phyloP scores from a whole-genome alignment of 2,797 vertebrate species.

The Manis crassicaudata region DNA sequence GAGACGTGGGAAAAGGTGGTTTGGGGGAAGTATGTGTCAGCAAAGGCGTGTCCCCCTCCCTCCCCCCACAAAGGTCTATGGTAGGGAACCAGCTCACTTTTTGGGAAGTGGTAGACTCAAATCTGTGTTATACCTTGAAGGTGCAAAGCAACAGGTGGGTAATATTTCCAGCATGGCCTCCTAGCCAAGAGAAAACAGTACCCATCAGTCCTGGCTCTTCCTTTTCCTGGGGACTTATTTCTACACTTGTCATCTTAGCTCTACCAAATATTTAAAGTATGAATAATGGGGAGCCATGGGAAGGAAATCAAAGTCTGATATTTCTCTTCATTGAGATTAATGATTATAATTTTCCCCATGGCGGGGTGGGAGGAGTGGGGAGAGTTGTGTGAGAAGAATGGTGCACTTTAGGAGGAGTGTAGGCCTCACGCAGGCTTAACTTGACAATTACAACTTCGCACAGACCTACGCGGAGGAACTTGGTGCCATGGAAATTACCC shows the following conservation, averaged over 20 bases:
- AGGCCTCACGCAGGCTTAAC: constrained; percentile 19
- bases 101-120: neutral
- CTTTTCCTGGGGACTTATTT: constrained; percentile 34
- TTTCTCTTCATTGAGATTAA: constrained; percentile 79
- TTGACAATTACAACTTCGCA: constrained; percentile 17
- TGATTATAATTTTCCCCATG: constrained; percentile 71
- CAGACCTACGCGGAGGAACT: neutral
- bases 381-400: constrained; percentile 59
- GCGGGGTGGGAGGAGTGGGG: neutral
- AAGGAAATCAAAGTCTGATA: constrained; percentile 68
- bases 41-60: neutral
- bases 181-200: neutral
- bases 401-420: neutral
- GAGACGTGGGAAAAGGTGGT: neutral
- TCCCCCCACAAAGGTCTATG: neutral
- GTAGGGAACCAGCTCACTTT: neutral
- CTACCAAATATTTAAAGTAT: constrained; percentile 76
- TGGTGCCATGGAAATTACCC: neutral
- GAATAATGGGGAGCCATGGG: constrained; percentile 68
- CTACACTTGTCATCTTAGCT: constrained; percentile 60
- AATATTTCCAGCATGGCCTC: neutral
- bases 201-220: neutral
- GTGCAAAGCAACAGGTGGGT: neutral
- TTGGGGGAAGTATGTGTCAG: neutral
- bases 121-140: neutral